Evolutionary conservation across 1,140 invertebrate species (phyloP).

Genomic region (Drosophila pectinifera): DNA sequence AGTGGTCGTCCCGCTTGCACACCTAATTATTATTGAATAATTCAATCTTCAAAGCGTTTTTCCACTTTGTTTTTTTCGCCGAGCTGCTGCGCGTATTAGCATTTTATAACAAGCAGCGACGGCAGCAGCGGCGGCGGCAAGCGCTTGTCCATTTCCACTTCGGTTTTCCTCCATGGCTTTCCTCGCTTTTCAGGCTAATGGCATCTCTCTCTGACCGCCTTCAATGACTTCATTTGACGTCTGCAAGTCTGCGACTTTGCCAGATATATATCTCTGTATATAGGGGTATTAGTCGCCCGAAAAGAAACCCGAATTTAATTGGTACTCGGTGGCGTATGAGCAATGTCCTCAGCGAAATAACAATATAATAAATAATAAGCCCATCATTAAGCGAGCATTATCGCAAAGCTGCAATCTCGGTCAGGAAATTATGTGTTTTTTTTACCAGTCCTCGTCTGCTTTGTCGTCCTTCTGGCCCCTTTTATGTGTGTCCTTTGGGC

Average conservation of each 20-base stretch:
- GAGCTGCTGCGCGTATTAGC: slow-evolving; percentile 78
- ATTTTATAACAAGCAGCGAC: slow-evolving; percentile 81
- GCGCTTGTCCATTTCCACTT: slow-evolving; percentile 69
- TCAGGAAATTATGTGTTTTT: slow-evolving; percentile 80
- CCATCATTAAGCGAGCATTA: slow-evolving; percentile 66
- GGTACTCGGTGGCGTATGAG: slow-evolving; percentile 72
- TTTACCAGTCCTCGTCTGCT: slow-evolving; percentile 8
- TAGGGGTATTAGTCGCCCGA: slow-evolving; percentile 1
- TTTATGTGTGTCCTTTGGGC: slow-evolving; percentile 54
- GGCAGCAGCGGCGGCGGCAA: slow-evolving; percentile 42
- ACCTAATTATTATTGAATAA: slow-evolving; percentile 84
- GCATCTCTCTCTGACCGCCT: slow-evolving; percentile 56
- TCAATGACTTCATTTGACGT: slow-evolving; percentile 75
- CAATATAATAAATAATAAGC: slow-evolving; percentile 79
- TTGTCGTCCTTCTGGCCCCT: slow-evolving; percentile 11
- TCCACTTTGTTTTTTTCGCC: slow-evolving; percentile 41
- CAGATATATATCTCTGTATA: slow-evolving; percentile 22
- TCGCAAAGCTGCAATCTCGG: slow-evolving; percentile 66
- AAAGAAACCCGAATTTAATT: slow-evolving; percentile 62
- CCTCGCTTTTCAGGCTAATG: slow-evolving; percentile 10
- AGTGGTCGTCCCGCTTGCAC: slow-evolving; percentile 51
- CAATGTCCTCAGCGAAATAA: slow-evolving; percentile 51
- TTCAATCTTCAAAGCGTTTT: slow-evolving; percentile 81
- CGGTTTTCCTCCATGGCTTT: slow-evolving; percentile 42
- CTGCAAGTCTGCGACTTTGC: slow-evolving; percentile 53